phyloP scores from a whole-genome alignment of 2,888 invertebrate species.

The Drosophila atroscutellata region DNA sequence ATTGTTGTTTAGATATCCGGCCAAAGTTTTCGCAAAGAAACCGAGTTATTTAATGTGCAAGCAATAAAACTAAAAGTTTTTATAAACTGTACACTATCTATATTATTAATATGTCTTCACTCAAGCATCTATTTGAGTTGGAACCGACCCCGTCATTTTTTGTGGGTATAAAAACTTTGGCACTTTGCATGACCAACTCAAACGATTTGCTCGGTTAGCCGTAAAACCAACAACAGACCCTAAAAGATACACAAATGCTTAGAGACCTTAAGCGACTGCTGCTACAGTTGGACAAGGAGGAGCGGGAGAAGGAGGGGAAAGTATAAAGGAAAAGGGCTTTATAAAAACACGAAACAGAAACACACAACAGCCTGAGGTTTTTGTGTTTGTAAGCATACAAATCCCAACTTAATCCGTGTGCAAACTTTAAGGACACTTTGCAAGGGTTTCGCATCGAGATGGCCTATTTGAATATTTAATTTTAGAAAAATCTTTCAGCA shows the following conservation, averaged over 20 bases:
- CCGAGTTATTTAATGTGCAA: constrained; percentile 23
- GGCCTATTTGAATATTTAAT: constrained; percentile 69
- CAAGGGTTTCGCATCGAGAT: constrained; percentile 53
- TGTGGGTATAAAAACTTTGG: constrained; percentile 68
- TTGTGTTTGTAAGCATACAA: constrained; percentile 58
- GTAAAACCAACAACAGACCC: constrained; percentile 64
- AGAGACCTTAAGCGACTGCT: constrained; percentile 67
- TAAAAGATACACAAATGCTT: constrained; percentile 69
- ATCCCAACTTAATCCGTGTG: constrained; percentile 72
- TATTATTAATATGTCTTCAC: constrained; percentile 61
- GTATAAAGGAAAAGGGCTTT: constrained; percentile 43
- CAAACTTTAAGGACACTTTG: constrained; percentile 74
- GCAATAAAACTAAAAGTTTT: constrained; percentile 52
- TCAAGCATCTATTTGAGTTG: constrained; percentile 47
- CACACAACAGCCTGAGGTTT: constrained; percentile 45
- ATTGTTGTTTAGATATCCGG: constrained; percentile 8
- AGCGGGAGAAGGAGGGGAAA: neutral
- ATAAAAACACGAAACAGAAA: constrained; percentile 51
- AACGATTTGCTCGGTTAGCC: constrained; percentile 76
- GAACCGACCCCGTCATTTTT: constrained; percentile 6
- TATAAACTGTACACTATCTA: constrained; percentile 40
- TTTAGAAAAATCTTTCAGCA: constrained; percentile 54
- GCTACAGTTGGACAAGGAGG: neutral
- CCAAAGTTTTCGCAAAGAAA: neutral
- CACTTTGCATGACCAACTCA: constrained; percentile 75